Percentiles rank a stretch among this genome's conserved stretches.
Conservation (phyloP, 1,140 invertebrate species). For the Conus betulinus region DNA sequence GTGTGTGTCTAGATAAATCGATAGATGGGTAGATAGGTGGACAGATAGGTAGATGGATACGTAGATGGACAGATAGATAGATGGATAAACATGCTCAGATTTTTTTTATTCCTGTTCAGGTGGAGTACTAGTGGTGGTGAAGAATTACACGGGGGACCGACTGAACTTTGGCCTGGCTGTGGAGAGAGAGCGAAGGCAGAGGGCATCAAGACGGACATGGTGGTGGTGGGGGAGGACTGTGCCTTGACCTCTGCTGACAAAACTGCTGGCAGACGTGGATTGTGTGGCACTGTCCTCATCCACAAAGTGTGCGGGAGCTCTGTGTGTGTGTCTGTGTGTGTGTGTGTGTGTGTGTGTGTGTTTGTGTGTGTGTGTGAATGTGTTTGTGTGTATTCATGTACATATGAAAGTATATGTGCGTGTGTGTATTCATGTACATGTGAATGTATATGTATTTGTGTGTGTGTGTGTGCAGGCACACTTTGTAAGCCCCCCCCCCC, state of each 20-base stretch:
- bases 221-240: slow-evolving; percentile 86
- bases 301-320: slow-evolving; percentile 79
- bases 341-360: not conserved
- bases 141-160: slow-evolving; percentile 92
- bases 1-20: no score
- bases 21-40: no score
- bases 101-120: slow-evolving; percentile 72
- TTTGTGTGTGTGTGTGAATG: no score
- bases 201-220: slow-evolving; percentile 82
- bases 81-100: no score
- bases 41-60: no score
- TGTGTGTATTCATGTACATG: no score
- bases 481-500: no score
- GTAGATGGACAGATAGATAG: no score
- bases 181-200: slow-evolving; percentile 82
- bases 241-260: slow-evolving; percentile 78
- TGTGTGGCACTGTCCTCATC: slow-evolving; percentile 85
- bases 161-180: slow-evolving; percentile 90
- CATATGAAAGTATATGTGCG: no score
- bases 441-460: no score
- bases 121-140: slow-evolving; percentile 85
- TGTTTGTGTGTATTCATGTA: no score
- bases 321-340: not conserved
- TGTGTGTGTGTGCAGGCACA: no score
- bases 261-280: slow-evolving; percentile 82